Conservation (phyloP, 2,113 vertebrate genomes). For the Pollachius pollachius region DNA sequence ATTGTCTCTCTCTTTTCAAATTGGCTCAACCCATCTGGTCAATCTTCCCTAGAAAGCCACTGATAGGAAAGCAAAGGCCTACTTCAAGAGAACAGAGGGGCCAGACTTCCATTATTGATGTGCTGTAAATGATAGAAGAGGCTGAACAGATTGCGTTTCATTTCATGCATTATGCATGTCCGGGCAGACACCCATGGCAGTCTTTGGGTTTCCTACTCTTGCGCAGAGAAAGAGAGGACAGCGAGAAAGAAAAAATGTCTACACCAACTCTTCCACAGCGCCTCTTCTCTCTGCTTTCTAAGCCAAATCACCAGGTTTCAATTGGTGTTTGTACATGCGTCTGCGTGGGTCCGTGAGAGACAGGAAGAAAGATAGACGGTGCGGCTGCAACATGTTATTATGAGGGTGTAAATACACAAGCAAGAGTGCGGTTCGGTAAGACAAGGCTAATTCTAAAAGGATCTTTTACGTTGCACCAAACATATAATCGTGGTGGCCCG, state of each 20-base stretch:
- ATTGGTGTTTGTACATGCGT: too few relatives aligned
- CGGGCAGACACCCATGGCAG: conserved; percentile 54
- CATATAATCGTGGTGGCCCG: conserved; percentile 41
- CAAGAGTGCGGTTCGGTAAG: conserved; percentile 31
- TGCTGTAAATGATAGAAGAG: conserved; percentile 77
- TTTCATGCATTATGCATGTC: conserved; percentile 74
- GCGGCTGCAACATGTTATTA: neutral
- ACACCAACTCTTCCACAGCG: too few relatives aligned
- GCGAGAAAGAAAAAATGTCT: neutral
- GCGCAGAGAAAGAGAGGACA: conserved; percentile 35
- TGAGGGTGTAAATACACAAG: conserved; percentile 10
- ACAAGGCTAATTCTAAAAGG: conserved; percentile 16
- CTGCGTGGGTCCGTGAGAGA: too few relatives aligned
- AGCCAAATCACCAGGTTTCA: too few relatives aligned
- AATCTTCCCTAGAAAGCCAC: conserved; percentile 21
- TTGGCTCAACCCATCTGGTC: neutral
- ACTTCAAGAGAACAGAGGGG: conserved; percentile 55
- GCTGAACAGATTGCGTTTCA: conserved; percentile 75
- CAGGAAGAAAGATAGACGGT: too few relatives aligned
- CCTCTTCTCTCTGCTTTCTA: too few relatives aligned
- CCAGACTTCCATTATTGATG: conserved; percentile 75
- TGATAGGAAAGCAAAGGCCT: conserved; percentile 35
- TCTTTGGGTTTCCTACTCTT: conserved; percentile 33
- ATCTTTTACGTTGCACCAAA: conserved; percentile 21
- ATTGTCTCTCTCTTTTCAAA: neutral